Conservation (phyloP, 2,888 invertebrate species). For the Lasioglossum leucozonium region DNA sequence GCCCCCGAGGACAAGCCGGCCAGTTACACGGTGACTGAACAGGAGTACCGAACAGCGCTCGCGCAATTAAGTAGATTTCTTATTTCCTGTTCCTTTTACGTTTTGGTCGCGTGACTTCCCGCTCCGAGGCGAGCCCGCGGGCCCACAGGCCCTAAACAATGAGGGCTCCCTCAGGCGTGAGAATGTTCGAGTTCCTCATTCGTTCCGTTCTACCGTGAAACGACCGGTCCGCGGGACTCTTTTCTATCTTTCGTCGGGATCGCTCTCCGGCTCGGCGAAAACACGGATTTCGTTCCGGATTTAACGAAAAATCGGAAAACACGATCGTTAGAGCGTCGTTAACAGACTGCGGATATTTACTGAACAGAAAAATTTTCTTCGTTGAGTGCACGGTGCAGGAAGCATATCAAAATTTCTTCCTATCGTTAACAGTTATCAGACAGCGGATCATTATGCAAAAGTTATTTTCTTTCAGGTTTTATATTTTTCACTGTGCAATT, state of each 20-base stretch:
- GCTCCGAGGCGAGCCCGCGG: conserved; percentile 61
- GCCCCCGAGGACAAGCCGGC: conserved; percentile 17
- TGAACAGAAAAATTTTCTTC: too few relatives aligned
- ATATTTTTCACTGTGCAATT: too few relatives aligned
- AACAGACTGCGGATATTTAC: too few relatives aligned
- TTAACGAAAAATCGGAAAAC: background rate
- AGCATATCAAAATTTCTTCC: too few relatives aligned
- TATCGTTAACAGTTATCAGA: too few relatives aligned
- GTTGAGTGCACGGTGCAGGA: too few relatives aligned
- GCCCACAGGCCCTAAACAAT: conserved; percentile 59
- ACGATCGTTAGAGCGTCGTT: too few relatives aligned
- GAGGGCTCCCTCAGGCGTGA: conserved; percentile 69
- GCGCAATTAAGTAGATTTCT: conserved; percentile 69
- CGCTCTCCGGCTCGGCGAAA: background rate
- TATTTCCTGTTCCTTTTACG: conserved; percentile 67
- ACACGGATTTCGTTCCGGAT: background rate
- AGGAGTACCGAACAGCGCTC: conserved; percentile 52
- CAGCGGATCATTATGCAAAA: too few relatives aligned
- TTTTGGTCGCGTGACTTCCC: conserved; percentile 71
- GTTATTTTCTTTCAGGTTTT: too few relatives aligned
- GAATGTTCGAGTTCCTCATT: conserved; percentile 58
- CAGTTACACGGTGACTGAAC: conserved; percentile 51
- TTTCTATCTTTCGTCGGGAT: conserved; percentile 25
- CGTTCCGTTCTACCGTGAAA: conserved; percentile 58
- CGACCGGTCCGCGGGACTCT: conserved; percentile 18